Evolutionary conservation across 2,888 invertebrate species (phyloP), one percentile per base, ranked within the genome.

Genomic region (Heteromyza rotundicornis): DNA sequence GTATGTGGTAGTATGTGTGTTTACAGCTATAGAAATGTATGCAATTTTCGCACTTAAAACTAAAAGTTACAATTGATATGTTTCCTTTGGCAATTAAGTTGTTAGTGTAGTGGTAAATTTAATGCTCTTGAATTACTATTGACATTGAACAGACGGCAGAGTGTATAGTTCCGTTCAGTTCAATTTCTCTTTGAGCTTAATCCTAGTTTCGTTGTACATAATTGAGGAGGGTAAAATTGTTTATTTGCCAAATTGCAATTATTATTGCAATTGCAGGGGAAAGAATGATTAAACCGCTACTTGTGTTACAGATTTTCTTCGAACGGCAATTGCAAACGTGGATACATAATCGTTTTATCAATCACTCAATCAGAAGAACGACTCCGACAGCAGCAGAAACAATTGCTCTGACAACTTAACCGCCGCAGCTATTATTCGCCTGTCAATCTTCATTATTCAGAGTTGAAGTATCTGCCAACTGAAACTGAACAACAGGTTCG

Each of bases 371-470:
- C 59, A 59, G n/a, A 55, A 14, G 22, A 10, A 32, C 47, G 5
- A 47, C 40, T 40, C 10, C 40, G 19, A 47, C 20, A 52, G 40
- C 49, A 59, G 22, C 58, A 51, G 19, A 57, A 60, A 51, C 52
- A 50, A 24, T 60, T 60, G 35, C 24, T 49, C 51, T 56, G 40
- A 24, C 57, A 50, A 24, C 32, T n/a, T 47, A 17, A 50, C 20
- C 53, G 19, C 53, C 8, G 40, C 55, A 36, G 59, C 62, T 60
- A 60, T 59, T 65, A 64, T 62, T 60, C 61, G 63, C 62, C 60
- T 64, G 65, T 67, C 67, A 67, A 67, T 67, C 67, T 65, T 65
- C 62, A 64, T 65, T 65, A 65, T 20, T 47, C 20, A 17, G 19
- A 19, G 19, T 20, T 17, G 47, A 19, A 47, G 47, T 47, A 47